phyloP scores from a whole-genome alignment of 2,113 vertebrate genomes.

The Melanocharis versteri region DNA sequence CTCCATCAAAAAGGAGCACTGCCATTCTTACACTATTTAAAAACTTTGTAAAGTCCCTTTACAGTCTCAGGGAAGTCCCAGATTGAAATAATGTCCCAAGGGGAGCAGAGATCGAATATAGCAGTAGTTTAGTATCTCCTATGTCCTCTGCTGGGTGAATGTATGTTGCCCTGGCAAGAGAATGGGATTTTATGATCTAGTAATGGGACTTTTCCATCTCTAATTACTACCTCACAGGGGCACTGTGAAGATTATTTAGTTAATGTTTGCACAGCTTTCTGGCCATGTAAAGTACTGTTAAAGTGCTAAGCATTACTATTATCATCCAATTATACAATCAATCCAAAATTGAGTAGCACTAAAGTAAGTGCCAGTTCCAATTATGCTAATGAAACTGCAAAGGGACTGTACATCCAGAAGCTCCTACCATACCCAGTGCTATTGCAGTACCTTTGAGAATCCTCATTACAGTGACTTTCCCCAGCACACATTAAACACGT shows the following conservation, averaged over 20 bases:
- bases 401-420: not conserved
- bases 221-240: conserved; percentile 25
- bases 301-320: conserved; percentile 18
- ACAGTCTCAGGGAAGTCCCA: not conserved
- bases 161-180: not conserved
- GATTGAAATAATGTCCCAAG: not conserved
- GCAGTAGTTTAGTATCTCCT: not conserved
- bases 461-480: not conserved
- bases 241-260: conserved; percentile 31
- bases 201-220: not conserved
- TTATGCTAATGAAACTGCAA: conserved; percentile 18
- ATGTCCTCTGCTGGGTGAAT: not conserved
- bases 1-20: not conserved
- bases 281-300: conserved; percentile 11
- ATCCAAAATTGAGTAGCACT: not conserved
- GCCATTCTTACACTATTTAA: not conserved
- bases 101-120: not conserved
- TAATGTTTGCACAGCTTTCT: conserved; percentile 41
- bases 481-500: not conserved
- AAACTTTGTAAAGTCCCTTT: not conserved
- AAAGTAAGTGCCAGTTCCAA: conserved; percentile 20
- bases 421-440: not conserved
- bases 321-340: conserved; percentile 32
- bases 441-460: not conserved
- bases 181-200: conserved; percentile 3